phyloP scores from a whole-genome alignment of 2,888 invertebrate genomes.

The Drosophila bunnanda region DNA sequence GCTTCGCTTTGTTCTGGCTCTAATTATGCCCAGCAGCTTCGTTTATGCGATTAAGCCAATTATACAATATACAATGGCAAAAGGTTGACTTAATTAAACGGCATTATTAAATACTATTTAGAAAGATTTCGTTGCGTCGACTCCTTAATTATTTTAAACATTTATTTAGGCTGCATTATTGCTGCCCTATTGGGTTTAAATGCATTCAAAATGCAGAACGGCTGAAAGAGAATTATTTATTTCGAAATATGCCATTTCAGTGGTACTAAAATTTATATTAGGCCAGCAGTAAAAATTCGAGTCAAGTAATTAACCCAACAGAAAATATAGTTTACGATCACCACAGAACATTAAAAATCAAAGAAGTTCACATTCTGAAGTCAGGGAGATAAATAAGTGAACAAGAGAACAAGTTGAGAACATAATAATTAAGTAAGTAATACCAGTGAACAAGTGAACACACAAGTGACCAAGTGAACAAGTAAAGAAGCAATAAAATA shows the following conservation, averaged over 20 bases:
- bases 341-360: background rate
- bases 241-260: background rate
- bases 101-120: conserved; percentile 12
- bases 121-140: background rate
- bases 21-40: conserved; percentile 33
- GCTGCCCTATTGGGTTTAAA: too few relatives aligned
- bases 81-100: conserved; percentile 36
- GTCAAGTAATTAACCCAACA: conserved; percentile 1
- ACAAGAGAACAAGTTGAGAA: background rate
- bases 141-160: background rate
- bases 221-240: background rate
- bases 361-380: background rate
- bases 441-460: background rate
- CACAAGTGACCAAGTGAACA: background rate
- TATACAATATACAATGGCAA: conserved; percentile 26
- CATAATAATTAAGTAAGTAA: background rate
- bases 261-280: background rate
- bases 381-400: too few relatives aligned
- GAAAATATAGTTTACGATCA: background rate
- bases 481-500: too few relatives aligned
- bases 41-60: conserved; percentile 54
- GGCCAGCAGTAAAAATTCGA: background rate
- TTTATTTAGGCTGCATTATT: background rate
- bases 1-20: conserved; percentile 54
- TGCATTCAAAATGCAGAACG: background rate